Evolutionary conservation across 2,797 vertebrate species (phyloP).

Genomic region (Hybognathus amarus): DNA sequence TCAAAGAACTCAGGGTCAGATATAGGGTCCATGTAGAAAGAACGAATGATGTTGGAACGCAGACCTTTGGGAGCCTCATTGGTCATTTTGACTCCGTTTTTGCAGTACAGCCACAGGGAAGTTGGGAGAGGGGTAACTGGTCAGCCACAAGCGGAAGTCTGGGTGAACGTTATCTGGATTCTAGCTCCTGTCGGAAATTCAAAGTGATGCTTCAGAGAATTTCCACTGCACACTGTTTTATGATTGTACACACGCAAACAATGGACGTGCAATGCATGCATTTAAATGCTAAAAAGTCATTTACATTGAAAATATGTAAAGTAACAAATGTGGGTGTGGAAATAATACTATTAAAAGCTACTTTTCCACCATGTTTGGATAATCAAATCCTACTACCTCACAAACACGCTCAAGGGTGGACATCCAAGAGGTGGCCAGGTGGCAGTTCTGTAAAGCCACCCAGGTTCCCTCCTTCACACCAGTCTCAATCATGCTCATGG

Average conservation of each 20-base stretch:
- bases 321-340: background rate
- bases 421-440: conserved; percentile 94
- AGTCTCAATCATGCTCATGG: conserved; percentile 86
- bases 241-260: background rate
- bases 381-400: conserved; percentile 82
- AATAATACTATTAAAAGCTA: background rate
- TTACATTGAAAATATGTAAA: background rate
- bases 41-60: conserved; percentile 85
- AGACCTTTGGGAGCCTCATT: conserved; percentile 91
- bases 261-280: background rate
- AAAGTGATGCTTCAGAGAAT: conserved; percentile 24
- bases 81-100: conserved; percentile 93
- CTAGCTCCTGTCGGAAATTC: conserved; percentile 78
- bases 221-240: background rate
- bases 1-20: conserved; percentile 86
- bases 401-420: conserved; percentile 87
- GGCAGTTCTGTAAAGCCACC: conserved; percentile 93
- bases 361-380: background rate
- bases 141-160: conserved; percentile 91
- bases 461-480: conserved; percentile 86
- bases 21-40: conserved; percentile 89
- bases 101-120: conserved; percentile 91
- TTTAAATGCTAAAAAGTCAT: background rate
- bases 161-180: conserved; percentile 87
- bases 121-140: conserved; percentile 89